phyloP scores from a whole-genome alignment of 2,888 invertebrate species.

The Drosophila rubida region DNA sequence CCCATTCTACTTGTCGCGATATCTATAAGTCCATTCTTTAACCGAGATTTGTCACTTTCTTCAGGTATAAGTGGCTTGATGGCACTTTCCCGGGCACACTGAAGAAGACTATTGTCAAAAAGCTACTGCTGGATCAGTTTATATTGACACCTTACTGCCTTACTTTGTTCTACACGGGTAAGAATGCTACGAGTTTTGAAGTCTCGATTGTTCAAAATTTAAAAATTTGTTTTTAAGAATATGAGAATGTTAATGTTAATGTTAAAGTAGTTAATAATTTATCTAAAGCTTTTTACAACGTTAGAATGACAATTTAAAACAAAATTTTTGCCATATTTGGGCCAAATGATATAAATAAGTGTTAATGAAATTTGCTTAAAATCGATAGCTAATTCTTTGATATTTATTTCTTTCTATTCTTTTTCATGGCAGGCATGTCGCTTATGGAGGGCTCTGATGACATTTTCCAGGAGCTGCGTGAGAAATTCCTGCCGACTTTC shows the following conservation, averaged over 20 bases:
- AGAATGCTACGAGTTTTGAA: slow-evolving; percentile 67
- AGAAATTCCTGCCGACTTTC: slow-evolving; percentile 90
- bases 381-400: too few relatives aligned
- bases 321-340: too few relatives aligned
- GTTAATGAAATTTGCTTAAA: too few relatives aligned
- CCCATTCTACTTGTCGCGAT: neutral
- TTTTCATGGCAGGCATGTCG: slow-evolving; percentile 88
- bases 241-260: too few relatives aligned
- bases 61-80: slow-evolving; percentile 93
- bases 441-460: slow-evolving; percentile 90
- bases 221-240: too few relatives aligned
- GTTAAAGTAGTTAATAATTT: too few relatives aligned
- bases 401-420: neutral
- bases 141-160: slow-evolving; percentile 90
- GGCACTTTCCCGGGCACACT: slow-evolving; percentile 88
- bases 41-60: neutral
- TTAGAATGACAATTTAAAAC: too few relatives aligned
- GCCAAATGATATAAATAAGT: too few relatives aligned
- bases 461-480: slow-evolving; percentile 89
- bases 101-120: slow-evolving; percentile 87
- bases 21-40: too few relatives aligned
- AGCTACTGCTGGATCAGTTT: slow-evolving; percentile 91
- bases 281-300: too few relatives aligned
- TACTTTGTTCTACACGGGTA: slow-evolving; percentile 90
- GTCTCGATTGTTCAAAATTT: too few relatives aligned